Evolutionary conservation across 2,888 invertebrate species (phyloP).

Genomic region (Andrena haemorrhoa): DNA sequence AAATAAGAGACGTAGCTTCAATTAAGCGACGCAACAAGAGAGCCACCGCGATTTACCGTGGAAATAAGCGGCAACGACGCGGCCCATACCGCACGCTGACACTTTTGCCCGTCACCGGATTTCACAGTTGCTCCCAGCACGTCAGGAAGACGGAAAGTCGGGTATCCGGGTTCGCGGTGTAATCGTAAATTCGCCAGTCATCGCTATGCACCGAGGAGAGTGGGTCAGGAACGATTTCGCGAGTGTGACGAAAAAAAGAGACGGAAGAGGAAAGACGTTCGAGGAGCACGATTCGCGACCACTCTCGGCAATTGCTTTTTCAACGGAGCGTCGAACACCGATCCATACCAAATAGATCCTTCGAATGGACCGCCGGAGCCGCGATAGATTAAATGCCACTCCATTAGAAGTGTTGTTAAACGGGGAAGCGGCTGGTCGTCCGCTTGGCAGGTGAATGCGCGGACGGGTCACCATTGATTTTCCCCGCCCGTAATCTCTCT

Average conservation of each 20-base stretch:
- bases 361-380: not conserved
- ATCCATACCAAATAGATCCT: slow-evolving; percentile 19
- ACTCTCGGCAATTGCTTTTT: slow-evolving; percentile 32
- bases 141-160: slow-evolving; percentile 25
- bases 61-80: slow-evolving; percentile 1
- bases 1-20: not conserved
- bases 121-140: not conserved
- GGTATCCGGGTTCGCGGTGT: slow-evolving; percentile 52
- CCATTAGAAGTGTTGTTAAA: slow-evolving; percentile 18
- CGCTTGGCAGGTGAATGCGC: not conserved
- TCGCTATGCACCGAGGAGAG: slow-evolving; percentile 54
- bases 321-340: slow-evolving; percentile 24
- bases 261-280: slow-evolving; percentile 19
- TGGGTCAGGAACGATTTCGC: slow-evolving; percentile 60
- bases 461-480: not conserved
- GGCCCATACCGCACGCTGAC: not conserved
- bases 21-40: not conserved
- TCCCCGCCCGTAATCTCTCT: not conserved
- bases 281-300: slow-evolving; percentile 40
- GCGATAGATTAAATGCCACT: slow-evolving; percentile 23
- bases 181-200: slow-evolving; percentile 57
- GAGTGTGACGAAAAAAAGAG: slow-evolving; percentile 33
- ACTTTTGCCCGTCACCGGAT: slow-evolving; percentile 12
- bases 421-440: not conserved
- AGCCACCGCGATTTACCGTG: not conserved